Base-by-base conservation (phyloP, 2,888 invertebrate species). In the Andrena chrysosceles region DNA sequence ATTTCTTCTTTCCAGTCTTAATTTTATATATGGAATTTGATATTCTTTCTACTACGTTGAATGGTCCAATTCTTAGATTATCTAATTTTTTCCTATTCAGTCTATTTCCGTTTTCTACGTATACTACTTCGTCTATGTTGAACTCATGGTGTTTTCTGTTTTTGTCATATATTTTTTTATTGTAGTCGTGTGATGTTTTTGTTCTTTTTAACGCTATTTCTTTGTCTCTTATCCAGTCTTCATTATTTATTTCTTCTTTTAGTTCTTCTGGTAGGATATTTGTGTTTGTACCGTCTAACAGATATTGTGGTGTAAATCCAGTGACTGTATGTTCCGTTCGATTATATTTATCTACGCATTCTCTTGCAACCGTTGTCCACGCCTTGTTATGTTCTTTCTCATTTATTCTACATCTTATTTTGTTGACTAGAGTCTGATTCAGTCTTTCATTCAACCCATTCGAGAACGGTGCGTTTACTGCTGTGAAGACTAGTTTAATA, bases 351-450 rank as follows among this genome's bases (percentile, higher is more conserved):
- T 54, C 16, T 20, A 68, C 54, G 52, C 68, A 68, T 54, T 68
- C 56, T 20, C 7, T 8, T 16, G 68, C 68, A n/a, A 54, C 35
- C 29, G 70, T 60, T 70, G 70, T 70, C 70, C 70, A 70, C 3
- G 70, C 70, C 29, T 26, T 59, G 13, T 60, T 70, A 8, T 60
- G 10, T 73, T 74, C 33, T 13, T 13, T 29, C 13, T 74, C 72
- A 71, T 81, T 77, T 52, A 59, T 77, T 67, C 54, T 63, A 62
- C 73, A 63, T 73, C 62, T 72, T 20, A 60, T 72, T 31, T 71
- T 60, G 13, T 71, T 71, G 13, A 49, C 16, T 49, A 62, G 16
- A 1, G 70, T 70, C 29, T 60, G 56, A 31, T 35, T 56, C 23
- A 59, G 29, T 33, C 59, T 23, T 59, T 29, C 29, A 29, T 59